Evolutionary conservation across 1,140 invertebrate species (phyloP).

Genomic region (Ditylenchus dipsaci): DNA sequence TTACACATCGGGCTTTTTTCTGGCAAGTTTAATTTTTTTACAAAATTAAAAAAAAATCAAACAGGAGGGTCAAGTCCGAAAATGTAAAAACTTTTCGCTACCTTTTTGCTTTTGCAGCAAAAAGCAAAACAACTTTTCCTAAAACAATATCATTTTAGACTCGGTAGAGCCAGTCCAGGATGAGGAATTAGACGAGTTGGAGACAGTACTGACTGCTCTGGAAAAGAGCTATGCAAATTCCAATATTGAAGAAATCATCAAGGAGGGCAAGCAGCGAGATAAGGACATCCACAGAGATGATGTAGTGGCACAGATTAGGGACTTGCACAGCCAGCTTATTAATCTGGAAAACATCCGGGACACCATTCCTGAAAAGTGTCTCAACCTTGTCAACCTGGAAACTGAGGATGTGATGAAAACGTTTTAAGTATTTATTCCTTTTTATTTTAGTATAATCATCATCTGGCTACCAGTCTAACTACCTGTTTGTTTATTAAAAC

Average conservation of each 20-base stretch:
- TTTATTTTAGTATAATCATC: too few species aligned
- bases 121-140: too few species aligned
- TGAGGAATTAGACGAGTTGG: slow-evolving; percentile 18
- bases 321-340: slow-evolving; percentile 12
- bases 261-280: not conserved
- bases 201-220: slow-evolving; percentile 9
- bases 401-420: not conserved
- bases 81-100: too few species aligned
- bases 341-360: slow-evolving; percentile 16
- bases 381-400: slow-evolving; percentile 30
- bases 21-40: too few species aligned
- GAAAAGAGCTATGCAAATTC: slow-evolving; percentile 9
- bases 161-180: slow-evolving; percentile 5
- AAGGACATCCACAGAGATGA: not conserved
- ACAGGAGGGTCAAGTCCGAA: too few species aligned
- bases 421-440: too few species aligned
- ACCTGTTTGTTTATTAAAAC: too few species aligned
- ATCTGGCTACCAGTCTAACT: too few species aligned
- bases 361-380: slow-evolving; percentile 22
- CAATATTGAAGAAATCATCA: not conserved
- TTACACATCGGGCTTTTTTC: too few species aligned
- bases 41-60: not conserved
- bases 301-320: not conserved
- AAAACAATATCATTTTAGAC: slow-evolving; percentile 7
- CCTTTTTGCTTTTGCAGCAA: too few species aligned